Evolutionary conservation across 1,140 invertebrate species (phyloP).

Genomic region (Zaprionus tsacasi): DNA sequence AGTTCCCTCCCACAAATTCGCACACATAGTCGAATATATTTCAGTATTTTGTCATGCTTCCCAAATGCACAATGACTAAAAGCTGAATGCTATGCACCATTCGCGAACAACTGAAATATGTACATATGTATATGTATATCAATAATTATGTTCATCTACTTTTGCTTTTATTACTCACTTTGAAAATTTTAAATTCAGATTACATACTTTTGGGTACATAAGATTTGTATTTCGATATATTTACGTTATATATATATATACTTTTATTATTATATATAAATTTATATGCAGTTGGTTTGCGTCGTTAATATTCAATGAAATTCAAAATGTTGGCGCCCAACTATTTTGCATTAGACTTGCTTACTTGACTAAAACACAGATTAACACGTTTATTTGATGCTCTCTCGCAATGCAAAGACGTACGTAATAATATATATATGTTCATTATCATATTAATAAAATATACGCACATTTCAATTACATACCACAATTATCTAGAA

Average conservation of each 20-base stretch:
- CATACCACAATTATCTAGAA: slow-evolving; percentile 75
- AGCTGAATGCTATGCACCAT: slow-evolving; percentile 13
- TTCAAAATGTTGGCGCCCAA: slow-evolving; percentile 11
- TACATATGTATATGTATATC: slow-evolving; percentile 17
- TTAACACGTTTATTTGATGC: slow-evolving; percentile 77
- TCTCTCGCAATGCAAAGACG: slow-evolving; percentile 60
- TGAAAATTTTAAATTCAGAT: slow-evolving; percentile 82
- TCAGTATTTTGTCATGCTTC: background rate
- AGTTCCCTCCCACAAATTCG: background rate
- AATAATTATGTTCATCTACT: slow-evolving; percentile 56
- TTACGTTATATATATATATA: slow-evolving; percentile 33
- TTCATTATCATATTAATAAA: slow-evolving; percentile 34
- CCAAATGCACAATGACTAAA: background rate
- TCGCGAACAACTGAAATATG: background rate
- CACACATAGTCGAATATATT: background rate
- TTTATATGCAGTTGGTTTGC: slow-evolving; percentile 40
- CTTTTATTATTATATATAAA: slow-evolving; percentile 41
- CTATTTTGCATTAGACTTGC: slow-evolving; percentile 51
- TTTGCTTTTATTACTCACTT: slow-evolving; percentile 79
- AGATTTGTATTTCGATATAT: slow-evolving; percentile 66
- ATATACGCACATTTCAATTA: slow-evolving; percentile 72
- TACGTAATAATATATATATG: slow-evolving; percentile 37
- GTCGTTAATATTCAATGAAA: slow-evolving; percentile 34
- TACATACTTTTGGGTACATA: slow-evolving; percentile 76
- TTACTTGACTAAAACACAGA: slow-evolving; percentile 81